Percentiles rank a stretch among this genome's conserved stretches.
These are phyloP conservation scores for Galendromus occidentalis DNA, from an alignment of 1,140 invertebrate species.

Conservation along the genomic window DNA sequence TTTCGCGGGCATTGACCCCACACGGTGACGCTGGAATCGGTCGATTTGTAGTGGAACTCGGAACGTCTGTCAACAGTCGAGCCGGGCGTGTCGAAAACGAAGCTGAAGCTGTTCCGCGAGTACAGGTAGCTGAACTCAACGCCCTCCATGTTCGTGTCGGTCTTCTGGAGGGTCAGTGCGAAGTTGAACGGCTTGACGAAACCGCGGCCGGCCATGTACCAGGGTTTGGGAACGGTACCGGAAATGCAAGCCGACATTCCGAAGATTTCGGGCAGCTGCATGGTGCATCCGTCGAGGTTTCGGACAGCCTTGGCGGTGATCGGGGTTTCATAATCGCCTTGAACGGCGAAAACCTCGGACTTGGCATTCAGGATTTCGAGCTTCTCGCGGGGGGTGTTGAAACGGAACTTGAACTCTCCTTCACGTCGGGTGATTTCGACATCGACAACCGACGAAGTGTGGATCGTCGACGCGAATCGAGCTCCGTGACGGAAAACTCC, in stretches of 20 bases:
- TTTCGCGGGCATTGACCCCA: background rate
- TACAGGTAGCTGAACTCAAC: background rate
- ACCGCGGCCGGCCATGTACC: constrained; percentile 1
- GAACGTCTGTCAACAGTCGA: background rate
- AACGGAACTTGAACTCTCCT: constrained; percentile 1
- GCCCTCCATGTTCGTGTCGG: background rate
- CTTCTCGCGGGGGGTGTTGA: background rate
- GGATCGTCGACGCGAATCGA: background rate
- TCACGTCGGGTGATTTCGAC: background rate
- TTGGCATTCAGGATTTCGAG: background rate
- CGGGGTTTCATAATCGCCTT: background rate
- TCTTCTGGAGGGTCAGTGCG: background rate
- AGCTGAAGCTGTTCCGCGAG: background rate
- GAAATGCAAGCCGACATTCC: background rate
- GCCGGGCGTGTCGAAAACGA: background rate
- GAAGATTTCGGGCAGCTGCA: background rate
- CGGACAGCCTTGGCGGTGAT: background rate
- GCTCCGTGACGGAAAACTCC: constrained; percentile 8
- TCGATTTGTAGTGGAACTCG: background rate
- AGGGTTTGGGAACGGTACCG: constrained; percentile 1
- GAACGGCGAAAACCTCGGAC: background rate
- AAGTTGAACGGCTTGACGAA: constrained; percentile 3
- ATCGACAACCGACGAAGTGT: background rate
- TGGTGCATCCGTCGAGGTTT: background rate
- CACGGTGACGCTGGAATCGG: background rate